Evolutionary conservation across 2,888 invertebrate genomes (phyloP), one percentile per base, ranked within the genome.

Genomic region (Leptinotarsa juncta): DNA sequence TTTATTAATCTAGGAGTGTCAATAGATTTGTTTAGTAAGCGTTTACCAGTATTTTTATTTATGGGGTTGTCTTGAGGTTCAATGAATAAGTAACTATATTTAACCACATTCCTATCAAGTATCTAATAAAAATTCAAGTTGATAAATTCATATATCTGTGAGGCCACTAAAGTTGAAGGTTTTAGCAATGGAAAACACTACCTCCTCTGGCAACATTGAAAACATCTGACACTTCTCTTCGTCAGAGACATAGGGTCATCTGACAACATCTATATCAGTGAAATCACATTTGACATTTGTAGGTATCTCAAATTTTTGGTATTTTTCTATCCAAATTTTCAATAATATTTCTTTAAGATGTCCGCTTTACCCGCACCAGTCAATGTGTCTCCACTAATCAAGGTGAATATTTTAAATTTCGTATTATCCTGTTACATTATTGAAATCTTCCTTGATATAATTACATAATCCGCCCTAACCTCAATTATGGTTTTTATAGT

Each of bases 371-470:
- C 91, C 86, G 90, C 94, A 83, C 94, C 96, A 82, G 92, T 95
- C 79, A 91, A 93, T 85, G 95, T 96, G 80, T 95, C 95, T 69
- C 95, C 96, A 70, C 88, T 95, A 73, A 96, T 96, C 86, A 94
- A 93, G 91, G 94, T 94, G 90, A 71, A 16, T 26, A 67, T 57
- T 71, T 70, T 15, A 10, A 51, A 20, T 71, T 72, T 68, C 51
- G 15, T 65, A 42, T 42, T 42, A 12, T 42, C 12, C 42, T 42
- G 12, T 10, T 42, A 42, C 10, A 10, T 42, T 3, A 0, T 42
- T 42, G 12, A 42, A 42, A 42, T 42, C 3, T 42, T 42, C 10
- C 42, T 42, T 42, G 16, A n/a, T 23, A 72, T 67, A 68, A n/a
- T 80, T 81, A 79, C 79, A 78, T 81, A 81, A 81, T 71, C 50